Base-by-base conservation (phyloP, 1,140 invertebrate genomes). In the Eriocheir sinensis region DNA sequence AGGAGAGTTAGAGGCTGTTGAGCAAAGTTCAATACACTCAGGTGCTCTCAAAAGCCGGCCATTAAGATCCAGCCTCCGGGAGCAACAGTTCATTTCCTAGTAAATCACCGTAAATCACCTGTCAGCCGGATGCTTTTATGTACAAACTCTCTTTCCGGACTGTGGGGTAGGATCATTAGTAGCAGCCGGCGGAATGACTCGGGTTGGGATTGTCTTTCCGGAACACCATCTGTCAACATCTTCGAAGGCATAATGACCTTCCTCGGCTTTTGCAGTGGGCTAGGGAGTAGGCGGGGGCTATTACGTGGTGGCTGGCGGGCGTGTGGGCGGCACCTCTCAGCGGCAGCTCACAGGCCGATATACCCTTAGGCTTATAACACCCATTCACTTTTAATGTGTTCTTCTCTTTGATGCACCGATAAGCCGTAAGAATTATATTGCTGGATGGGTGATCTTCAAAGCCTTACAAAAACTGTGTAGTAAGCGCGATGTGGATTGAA, bases 81-180 rank as follows among this genome's bases (percentile, higher is more conserved):
- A 72, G 21, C 60, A 72, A 21, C 60, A 72, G 60, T 72, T 72
- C 60, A 72, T 72, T 72, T 72, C 60, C 60, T 8, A 72, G 21
- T 72, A 72, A 72, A 72, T 72, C 60, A 72, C 60, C 60, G 21
- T 72, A 72, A 72, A 72, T 72, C 60, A 72, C 60, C 60, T 72
- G 60, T n/a, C 60, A 72, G 60, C n/a, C n/a, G 60, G 60, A 72
- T 72, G 60, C 60, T n/a, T 72, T 72, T n/a, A 72, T 72, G 60
- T n/a, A 72, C 60, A n/a, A 72, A 72, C 60, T n/a, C 60, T n/a
- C 60, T 72, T 72, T 21, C 21, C n/a, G 27, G 60, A 72, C 60
- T 72, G 0, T 72, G 60, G 21, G 60, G n/a, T n/a, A n/a, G 60
- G 21, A n/a, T 72, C 60, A 72, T 72, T 72, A 72, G 60, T 27